Evolutionary conservation across 1,140 invertebrate species (phyloP), one percentile per base, ranked within the genome.

Genomic region (Prorops nasuta): DNA sequence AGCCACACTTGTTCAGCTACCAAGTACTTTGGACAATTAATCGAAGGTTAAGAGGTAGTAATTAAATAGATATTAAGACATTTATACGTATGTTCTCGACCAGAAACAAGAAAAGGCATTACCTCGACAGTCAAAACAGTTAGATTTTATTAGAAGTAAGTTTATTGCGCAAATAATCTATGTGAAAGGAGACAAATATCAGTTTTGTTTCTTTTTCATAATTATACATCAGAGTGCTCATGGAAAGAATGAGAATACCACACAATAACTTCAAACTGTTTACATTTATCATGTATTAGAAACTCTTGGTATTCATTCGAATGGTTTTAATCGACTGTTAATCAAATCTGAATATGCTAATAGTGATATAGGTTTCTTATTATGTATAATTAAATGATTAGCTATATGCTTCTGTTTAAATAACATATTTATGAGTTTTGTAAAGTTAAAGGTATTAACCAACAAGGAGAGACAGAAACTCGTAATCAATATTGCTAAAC

Each of bases 231-330:
- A 8, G 45, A 56, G 3, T 32, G 12, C 2, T 18, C 53, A 1
- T n/a, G 37, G 56, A 15, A 36, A 44, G 18, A 28, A 20, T 9
- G 37, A 46, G 7, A 17, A 46, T 8, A 55, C 38, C 6, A 56
- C 15, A 14, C 48, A 53, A 43, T 76, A 74, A 41, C 48, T 78
- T n/a, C 68, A 69, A 40, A 66, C 46, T 4, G 76, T 77, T 63
- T 76, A 77, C 36, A 52, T 78, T 19, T 47, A 22, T 3, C 73
- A 78, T 32, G 64, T 54, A 0, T 48, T 78, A 19, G 73, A 77
- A 60, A 74, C 72, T 1, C 41, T 78, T 20, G 74, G 74, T 38
- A 75, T 78, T 9, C 47, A 66, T 43, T 63, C 69, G 1, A 39
- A 56, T 1, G 65, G 63, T n/a, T 2, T 54, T 0, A 63, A 65